Percentiles rank a stretch among this genome's conserved stretches.
phyloP scores from a whole-genome alignment of 2,113 vertebrate species.

The Passer domesticus region DNA sequence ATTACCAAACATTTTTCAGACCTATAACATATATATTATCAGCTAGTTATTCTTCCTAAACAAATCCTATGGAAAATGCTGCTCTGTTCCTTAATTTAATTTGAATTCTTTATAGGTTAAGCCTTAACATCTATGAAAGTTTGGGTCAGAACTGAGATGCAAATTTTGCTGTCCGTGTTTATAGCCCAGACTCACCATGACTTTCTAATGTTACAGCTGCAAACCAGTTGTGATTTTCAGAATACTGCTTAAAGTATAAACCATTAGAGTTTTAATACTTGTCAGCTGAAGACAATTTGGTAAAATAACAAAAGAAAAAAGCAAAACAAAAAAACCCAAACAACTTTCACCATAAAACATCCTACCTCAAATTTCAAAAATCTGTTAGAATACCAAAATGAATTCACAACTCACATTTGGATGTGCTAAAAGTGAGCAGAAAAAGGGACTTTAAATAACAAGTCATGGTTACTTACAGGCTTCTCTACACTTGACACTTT shows the following conservation, averaged over 20 bases:
- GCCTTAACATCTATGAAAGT: not conserved
- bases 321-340: not conserved
- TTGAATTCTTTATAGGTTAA: not conserved
- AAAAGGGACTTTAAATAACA: not conserved
- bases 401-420: not conserved
- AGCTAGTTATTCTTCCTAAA: not conserved
- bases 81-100: not conserved
- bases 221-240: not conserved
- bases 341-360: not conserved
- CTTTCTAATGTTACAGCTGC: not conserved
- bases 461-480: not conserved
- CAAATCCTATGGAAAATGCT: not conserved
- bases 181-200: not conserved
- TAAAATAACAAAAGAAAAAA: not conserved
- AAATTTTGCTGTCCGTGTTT: not conserved
- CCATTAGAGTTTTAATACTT: not conserved
- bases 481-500: not conserved
- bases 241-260: not conserved
- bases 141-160: not conserved
- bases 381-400: not conserved
- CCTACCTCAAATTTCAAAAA: not conserved
- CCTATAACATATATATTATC: not conserved
- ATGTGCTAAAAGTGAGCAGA: not conserved
- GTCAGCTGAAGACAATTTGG: not conserved
- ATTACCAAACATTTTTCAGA: conserved; percentile 32